Percentiles rank a stretch among this genome's conserved stretches.
Conservation (phyloP, 2,888 invertebrate genomes). For the Cosmorhoe ocellata region DNA sequence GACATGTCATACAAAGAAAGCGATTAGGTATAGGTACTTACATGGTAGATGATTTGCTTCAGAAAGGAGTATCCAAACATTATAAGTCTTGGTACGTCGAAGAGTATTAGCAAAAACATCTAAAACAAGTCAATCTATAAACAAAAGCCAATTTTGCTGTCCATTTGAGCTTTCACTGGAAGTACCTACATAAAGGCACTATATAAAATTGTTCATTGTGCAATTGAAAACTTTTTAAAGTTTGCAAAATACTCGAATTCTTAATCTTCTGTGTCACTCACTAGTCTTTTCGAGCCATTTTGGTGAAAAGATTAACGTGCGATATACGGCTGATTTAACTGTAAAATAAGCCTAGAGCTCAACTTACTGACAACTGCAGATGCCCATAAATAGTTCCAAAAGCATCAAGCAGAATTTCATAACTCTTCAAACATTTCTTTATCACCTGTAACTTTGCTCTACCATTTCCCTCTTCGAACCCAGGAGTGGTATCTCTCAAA, state of each 20-base stretch:
- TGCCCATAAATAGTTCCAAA: slow-evolving; percentile 1
- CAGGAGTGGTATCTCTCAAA: not conserved
- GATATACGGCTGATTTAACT: too few relatives aligned
- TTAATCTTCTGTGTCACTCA: too few relatives aligned
- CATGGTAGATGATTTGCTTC: slow-evolving; percentile 3
- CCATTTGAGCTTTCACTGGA: too few relatives aligned
- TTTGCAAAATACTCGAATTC: too few relatives aligned
- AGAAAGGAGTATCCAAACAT: slow-evolving; percentile 7
- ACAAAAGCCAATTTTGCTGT: too few relatives aligned
- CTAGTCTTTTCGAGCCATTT: too few relatives aligned
- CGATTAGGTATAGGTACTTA: not conserved
- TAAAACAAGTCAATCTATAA: not conserved
- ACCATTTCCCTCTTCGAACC: not conserved
- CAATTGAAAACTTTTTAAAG: too few relatives aligned
- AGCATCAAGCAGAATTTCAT: slow-evolving; percentile 1
- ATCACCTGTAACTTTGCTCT: not conserved
- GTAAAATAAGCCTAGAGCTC: not conserved
- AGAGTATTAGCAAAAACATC: not conserved
- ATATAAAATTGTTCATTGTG: too few relatives aligned
- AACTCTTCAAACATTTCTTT: slow-evolving; percentile 1
- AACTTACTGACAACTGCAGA: slow-evolving; percentile 1
- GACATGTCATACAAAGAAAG: too few relatives aligned
- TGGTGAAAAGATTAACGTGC: too few relatives aligned
- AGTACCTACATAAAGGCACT: too few relatives aligned
- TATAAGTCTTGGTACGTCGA: slow-evolving; percentile 16